A percentile compares a stretch with the other conserved stretches of the same genome.
Conservation (phyloP, 1,140 invertebrate genomes). For the Microplitis mediator region DNA sequence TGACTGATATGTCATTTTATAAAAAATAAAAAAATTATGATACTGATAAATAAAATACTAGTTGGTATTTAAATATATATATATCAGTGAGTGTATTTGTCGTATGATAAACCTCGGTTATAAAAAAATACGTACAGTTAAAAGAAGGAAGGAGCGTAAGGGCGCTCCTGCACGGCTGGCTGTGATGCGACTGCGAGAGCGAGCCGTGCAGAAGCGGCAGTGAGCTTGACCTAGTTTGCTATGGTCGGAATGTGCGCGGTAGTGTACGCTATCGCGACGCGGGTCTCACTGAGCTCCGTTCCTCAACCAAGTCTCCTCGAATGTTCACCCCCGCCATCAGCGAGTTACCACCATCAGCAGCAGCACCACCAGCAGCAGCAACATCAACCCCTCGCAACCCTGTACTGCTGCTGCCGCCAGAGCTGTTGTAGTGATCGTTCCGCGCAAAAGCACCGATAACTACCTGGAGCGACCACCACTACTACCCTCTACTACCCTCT, state of each 20-base stretch:
- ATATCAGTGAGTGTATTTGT: too few relatives aligned
- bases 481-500: background rate
- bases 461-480: background rate
- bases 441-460: background rate
- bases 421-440: background rate
- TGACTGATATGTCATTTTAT: too few relatives aligned
- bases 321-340: background rate
- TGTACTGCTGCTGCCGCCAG: background rate
- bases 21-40: too few relatives aligned
- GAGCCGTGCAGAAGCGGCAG: constrained; percentile 24
- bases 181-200: constrained; percentile 20
- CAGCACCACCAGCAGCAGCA: too few relatives aligned
- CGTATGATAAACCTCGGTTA: background rate
- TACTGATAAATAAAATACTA: too few relatives aligned
- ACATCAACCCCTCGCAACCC: too few relatives aligned
- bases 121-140: background rate
- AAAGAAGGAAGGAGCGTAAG: background rate
- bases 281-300: constrained; percentile 30
- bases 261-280: constrained; percentile 31
- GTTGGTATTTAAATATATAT: too few relatives aligned
- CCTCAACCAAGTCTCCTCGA: constrained; percentile 14
- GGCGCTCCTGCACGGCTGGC: constrained; percentile 27
- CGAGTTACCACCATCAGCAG: too few relatives aligned
- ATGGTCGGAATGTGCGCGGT: constrained; percentile 22
- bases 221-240: constrained; percentile 24